Base-by-base conservation (phyloP, 2,113 vertebrate species). In the Onychorhynchus coronatus region DNA sequence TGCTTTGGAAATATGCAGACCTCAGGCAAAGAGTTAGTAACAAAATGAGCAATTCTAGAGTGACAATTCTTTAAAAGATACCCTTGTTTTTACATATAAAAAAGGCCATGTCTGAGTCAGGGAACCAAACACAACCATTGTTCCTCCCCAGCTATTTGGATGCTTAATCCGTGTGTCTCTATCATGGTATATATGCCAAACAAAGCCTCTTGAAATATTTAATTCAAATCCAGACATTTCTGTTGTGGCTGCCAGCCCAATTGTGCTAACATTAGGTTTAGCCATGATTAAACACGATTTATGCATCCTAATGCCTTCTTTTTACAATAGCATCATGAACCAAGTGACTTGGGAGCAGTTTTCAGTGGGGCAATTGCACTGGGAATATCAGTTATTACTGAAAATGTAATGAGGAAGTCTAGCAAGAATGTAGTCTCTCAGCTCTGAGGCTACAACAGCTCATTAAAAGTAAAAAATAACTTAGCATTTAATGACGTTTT, bases 321-420 rank as follows among this genome's bases (percentile, higher is more conserved):
- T 88, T 92, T 86, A 42, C 70, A 90, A 85, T 31, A 90, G 53
- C 53, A 77, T 80, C 88, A 50, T 71, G 88, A 95, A 95, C 88
- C 83, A 71, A 94, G 85, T 63, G 94, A 95, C 85, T 88, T 91
- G 83, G 91, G 91, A 96, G 81, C 78, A 95, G 89, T 73, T 95
- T 91, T 78, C 72, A 76, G 85, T 49, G 21, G n/a, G 28, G 14
- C 85, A 94, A 85, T 85, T 91, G 55, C 74, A 76, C 30, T 22
- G 53, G 70, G 71, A 94, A 73, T 95, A 89, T 87, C 70, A 79
- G 74, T 82, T 95, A 94, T 94, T 94, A 76, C 85, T 6, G 23
- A 93, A 82, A 78, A 91, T 46, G 70, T 87, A 87, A 93, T 91
- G 89, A 91, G 81, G 74, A 79, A 72, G 49, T 83, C 87, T 85